phyloP scores from a whole-genome alignment of 2,113 vertebrate species.

The Solea senegalensis region DNA sequence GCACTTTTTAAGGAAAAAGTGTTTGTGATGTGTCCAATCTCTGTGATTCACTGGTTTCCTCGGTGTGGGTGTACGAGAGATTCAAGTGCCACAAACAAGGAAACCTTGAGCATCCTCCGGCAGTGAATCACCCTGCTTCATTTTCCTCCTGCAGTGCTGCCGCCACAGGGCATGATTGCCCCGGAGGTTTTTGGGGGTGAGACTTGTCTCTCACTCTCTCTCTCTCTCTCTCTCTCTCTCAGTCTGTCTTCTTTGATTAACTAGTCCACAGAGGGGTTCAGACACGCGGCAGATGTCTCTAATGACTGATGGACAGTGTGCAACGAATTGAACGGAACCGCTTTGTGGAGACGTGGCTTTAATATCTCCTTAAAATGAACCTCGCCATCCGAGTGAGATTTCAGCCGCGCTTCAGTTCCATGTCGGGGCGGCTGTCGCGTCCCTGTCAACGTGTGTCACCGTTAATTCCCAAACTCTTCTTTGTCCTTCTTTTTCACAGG shows the following conservation, averaged over 20 bases:
- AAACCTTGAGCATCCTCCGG: conserved; percentile 36
- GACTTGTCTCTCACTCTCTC: neutral
- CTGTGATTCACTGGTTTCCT: conserved; percentile 19
- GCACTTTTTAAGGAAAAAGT: conserved; percentile 11
- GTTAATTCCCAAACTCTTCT: no score
- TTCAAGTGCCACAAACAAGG: conserved; percentile 32
- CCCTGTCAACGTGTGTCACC: neutral
- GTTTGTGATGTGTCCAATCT: conserved; percentile 1
- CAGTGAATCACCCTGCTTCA: conserved; percentile 22
- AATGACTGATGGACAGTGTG: conserved; percentile 4
- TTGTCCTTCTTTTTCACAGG: conserved; percentile 75
- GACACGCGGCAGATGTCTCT: conserved; percentile 10
- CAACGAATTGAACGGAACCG: no score
- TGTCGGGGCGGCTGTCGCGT: no score
- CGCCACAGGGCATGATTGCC: conserved; percentile 53
- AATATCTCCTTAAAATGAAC: no score
- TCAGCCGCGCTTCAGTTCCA: no score
- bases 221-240: conserved; percentile 7
- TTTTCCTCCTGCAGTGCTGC: conserved; percentile 30
- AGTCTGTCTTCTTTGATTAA: conserved; percentile 50
- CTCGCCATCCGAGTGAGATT: no score
- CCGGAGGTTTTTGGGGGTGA: neutral
- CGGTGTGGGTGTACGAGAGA: neutral
- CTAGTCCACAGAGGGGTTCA: conserved; percentile 18
- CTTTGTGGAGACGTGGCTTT: no score